phyloP scores from a whole-genome alignment of 2,888 invertebrate genomes.

The Hirtodrosophila histrioides region DNA sequence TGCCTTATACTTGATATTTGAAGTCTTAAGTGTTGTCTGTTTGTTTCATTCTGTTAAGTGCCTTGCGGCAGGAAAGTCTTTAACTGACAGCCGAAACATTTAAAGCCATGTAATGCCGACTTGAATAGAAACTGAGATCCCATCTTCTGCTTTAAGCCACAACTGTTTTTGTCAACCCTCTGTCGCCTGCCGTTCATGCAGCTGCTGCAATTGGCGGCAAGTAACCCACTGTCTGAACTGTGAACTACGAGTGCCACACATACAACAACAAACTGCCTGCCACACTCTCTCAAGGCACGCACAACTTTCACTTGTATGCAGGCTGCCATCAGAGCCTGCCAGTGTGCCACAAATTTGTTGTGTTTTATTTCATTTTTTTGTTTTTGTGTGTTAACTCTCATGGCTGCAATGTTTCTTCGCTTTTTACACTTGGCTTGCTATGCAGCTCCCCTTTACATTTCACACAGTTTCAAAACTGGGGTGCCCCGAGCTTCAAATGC shows the following conservation, averaged over 20 bases:
- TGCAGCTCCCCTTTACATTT: constrained; percentile 4
- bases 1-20: constrained; percentile 41
- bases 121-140: too few species aligned
- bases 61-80: constrained; percentile 31
- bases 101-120: constrained; percentile 26
- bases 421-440: constrained; percentile 35
- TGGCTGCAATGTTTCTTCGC: constrained; percentile 16
- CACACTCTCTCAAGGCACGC: constrained; percentile 44
- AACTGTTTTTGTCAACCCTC: constrained; percentile 37
- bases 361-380: constrained; percentile 21
- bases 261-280: constrained; percentile 10
- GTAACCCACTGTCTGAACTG: constrained; percentile 20
- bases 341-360: constrained; percentile 63
- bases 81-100: constrained; percentile 38
- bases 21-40: constrained; percentile 44
- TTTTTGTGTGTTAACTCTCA: constrained; percentile 21
- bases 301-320: constrained; percentile 69
- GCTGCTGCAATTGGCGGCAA: constrained; percentile 32
- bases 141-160: constrained; percentile 6
- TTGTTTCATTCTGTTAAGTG: constrained; percentile 28
- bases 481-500: background rate
- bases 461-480: too few species aligned
- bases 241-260: constrained; percentile 5
- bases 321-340: constrained; percentile 43
- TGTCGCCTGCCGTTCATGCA: background rate